Conservation (phyloP, 2,888 invertebrate species). For the Noctua comes region DNA sequence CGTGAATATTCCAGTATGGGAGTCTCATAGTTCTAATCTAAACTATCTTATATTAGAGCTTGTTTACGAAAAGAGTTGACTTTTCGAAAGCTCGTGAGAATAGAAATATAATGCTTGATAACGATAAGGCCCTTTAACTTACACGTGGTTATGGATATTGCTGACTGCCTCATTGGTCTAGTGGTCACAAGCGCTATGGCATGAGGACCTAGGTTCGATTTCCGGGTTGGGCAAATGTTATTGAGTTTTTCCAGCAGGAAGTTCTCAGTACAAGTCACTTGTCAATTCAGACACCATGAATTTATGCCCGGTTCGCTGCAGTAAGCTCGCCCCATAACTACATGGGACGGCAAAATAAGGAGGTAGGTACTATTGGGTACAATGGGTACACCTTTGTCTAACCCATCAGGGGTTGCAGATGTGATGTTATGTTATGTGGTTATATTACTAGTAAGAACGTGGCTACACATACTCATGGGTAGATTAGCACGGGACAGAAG, state of each 20-base stretch:
- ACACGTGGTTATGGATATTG: not conserved
- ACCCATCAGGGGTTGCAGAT: not conserved
- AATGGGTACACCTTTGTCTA: not conserved
- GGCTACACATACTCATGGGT: not conserved
- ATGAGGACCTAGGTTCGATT: too few species aligned
- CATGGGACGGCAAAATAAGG: not conserved
- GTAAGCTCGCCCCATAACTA: not conserved
- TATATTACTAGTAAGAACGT: not conserved
- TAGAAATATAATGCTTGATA: conserved; percentile 2
- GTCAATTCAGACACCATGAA: not conserved
- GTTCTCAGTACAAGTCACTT: not conserved
- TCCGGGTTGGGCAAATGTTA: too few species aligned
- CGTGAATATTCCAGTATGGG: conserved; percentile 63
- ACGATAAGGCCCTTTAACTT: not conserved
- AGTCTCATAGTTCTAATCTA: conserved; percentile 48
- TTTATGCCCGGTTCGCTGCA: not conserved
- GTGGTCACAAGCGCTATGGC: not conserved
- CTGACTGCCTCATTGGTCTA: not conserved
- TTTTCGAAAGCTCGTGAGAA: conserved; percentile 14
- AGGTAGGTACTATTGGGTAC: not conserved
- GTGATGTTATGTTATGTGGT: not conserved
- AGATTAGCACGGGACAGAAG: not conserved
- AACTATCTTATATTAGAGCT: conserved; percentile 22
- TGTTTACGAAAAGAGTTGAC: conserved; percentile 12
- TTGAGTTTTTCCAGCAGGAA: not conserved